These are phyloP conservation scores for Epizoanthus scotinus DNA, from an alignment of 92 coral and sea anemone species.

Conservation along the genomic window DNA sequence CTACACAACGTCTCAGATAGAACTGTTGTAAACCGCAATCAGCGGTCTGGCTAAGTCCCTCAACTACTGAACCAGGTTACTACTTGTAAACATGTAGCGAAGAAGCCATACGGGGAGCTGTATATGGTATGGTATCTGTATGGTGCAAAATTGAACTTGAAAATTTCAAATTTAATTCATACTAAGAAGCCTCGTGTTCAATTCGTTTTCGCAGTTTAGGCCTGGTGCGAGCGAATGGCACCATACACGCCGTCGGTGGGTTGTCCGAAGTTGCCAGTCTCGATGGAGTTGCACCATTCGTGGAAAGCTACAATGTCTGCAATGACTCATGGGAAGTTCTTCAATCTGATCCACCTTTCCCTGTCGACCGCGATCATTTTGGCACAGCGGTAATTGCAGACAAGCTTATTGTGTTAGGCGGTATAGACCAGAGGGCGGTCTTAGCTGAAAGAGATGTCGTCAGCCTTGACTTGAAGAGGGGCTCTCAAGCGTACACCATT, in stretches of 20 bases:
- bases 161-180: no score
- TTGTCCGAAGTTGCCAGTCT: constrained; percentile 70
- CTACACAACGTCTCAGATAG: no score
- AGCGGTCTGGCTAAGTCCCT: no score
- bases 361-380: constrained; percentile 76
- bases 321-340: constrained; percentile 75
- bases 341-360: constrained; percentile 48
- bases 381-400: constrained; percentile 60
- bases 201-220: constrained; percentile 56
- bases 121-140: no score
- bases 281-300: constrained; percentile 67
- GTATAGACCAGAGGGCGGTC: constrained; percentile 50
- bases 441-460: constrained; percentile 60
- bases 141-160: no score
- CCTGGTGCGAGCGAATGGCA: constrained; percentile 46
- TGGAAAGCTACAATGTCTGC: constrained; percentile 73
- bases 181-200: not conserved
- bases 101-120: no score
- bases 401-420: constrained; percentile 64
- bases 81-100: no score
- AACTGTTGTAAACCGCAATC: no score
- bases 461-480: constrained; percentile 41
- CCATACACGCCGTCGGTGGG: constrained; percentile 81
- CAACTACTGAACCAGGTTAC: no score
- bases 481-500: constrained; percentile 20